Evolutionary conservation across 2,113 vertebrate species (phyloP).

Genomic region (Leptobrachium ailaonicum): DNA sequence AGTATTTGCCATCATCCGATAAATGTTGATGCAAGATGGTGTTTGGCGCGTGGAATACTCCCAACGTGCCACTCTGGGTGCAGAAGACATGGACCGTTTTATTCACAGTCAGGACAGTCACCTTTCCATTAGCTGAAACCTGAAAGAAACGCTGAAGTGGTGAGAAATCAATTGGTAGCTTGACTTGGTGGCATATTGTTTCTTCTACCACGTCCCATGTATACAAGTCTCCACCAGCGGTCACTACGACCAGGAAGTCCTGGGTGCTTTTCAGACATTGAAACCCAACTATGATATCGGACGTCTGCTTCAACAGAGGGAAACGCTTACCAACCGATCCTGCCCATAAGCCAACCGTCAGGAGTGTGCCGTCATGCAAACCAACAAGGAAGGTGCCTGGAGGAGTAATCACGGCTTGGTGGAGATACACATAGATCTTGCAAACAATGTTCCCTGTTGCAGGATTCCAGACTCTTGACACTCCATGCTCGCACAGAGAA

Average conservation of each 20-base stretch:
- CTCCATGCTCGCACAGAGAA: slow-evolving; percentile 61
- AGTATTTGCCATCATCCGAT: slow-evolving; percentile 59
- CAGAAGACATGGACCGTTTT: slow-evolving; percentile 64
- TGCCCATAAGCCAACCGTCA: slow-evolving; percentile 75
- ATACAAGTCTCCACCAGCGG: slow-evolving; percentile 63
- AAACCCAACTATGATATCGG: slow-evolving; percentile 63
- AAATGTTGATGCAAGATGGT: slow-evolving; percentile 58
- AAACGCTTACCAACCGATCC: slow-evolving; percentile 70
- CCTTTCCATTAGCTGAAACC: slow-evolving; percentile 64
- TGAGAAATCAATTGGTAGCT: slow-evolving; percentile 58
- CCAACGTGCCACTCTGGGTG: slow-evolving; percentile 59
- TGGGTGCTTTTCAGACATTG: slow-evolving; percentile 63
- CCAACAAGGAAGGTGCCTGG: slow-evolving; percentile 76
- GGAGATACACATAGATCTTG: slow-evolving; percentile 61
- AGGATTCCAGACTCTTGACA: slow-evolving; percentile 72
- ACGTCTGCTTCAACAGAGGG: slow-evolving; percentile 52
- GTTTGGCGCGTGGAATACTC: slow-evolving; percentile 59
- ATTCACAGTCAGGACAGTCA: slow-evolving; percentile 60
- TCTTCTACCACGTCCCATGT: slow-evolving; percentile 75
- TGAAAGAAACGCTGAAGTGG: slow-evolving; percentile 61
- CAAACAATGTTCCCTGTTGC: slow-evolving; percentile 63
- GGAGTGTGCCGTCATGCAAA: slow-evolving; percentile 56
- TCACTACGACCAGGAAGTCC: slow-evolving; percentile 69
- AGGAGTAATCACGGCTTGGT: slow-evolving; percentile 63
- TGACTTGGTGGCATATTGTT: slow-evolving; percentile 66